These are phyloP conservation scores for Artemisiospiza belli DNA, from an alignment of 2,113 vertebrate species.

Conservation along the genomic window DNA sequence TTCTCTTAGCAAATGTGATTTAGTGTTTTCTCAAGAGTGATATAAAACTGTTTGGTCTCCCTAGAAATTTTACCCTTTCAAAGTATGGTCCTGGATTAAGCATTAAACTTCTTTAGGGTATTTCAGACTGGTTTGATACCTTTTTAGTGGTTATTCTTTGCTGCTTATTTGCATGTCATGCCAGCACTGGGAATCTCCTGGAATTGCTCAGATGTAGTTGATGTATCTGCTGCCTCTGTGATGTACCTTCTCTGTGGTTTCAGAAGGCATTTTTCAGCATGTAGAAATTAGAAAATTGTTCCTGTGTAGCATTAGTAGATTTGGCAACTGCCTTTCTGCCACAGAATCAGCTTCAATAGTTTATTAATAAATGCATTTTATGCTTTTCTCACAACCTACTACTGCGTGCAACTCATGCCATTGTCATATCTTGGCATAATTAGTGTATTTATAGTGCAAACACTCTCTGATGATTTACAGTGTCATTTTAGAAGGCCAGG, in stretches of 20 bases:
- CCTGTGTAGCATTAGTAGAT: neutral
- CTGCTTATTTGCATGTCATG: neutral
- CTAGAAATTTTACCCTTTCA: neutral
- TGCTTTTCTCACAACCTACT: neutral
- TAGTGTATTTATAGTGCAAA: neutral
- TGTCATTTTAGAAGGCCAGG: neutral
- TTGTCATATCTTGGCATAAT: rapidly evolving
- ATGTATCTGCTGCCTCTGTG: neutral
- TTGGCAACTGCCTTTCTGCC: neutral
- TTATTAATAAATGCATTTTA: neutral
- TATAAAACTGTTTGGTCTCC: neutral
- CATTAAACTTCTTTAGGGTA: neutral
- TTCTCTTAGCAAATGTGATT: neutral
- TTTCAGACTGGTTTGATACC: neutral
- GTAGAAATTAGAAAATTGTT: neutral
- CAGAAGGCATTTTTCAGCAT: neutral
- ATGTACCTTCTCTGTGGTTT: neutral
- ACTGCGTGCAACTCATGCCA: neutral
- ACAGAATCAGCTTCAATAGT: neutral
- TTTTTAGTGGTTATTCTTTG: neutral
- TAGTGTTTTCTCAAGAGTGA: neutral
- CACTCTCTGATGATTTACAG: neutral
- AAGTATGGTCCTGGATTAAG: neutral
- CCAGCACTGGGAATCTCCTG: neutral
- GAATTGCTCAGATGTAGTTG: neutral